Evolutionary conservation across 2,113 vertebrate species (phyloP), one percentile per base, ranked within the genome.

Genomic region (Trematomus loennbergii): DNA sequence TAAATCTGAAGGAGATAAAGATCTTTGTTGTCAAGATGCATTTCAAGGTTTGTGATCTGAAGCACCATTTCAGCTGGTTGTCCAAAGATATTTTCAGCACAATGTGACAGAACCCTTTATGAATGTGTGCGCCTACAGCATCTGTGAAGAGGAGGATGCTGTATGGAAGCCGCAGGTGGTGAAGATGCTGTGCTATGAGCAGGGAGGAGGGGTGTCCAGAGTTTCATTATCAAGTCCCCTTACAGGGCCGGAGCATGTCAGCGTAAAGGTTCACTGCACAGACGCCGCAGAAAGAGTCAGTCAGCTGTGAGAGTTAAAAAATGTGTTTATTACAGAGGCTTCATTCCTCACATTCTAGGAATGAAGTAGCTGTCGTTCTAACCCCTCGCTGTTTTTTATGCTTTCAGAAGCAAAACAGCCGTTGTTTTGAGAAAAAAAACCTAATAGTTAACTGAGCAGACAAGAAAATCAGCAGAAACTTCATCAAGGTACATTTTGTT

Each of bases 391-490:
- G 63, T 78, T 86, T 60, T 73, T 33, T 53, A 18, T 15, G 43
- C 63, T 71, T 62, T 13, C 59, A 49, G 59, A 40, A 20, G 74
- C 60, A 54, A 71, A 66, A 71, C 48, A 16, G 68, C 45, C 18
- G 43, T 67, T 82, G 55, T 66, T 86, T 70, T 61, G 46, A 59
- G 58, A 85, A 77, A 57, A 50, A 15, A 54, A 75, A 75, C 20
- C 59, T 75, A 43, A 60, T 79, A 55, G 58, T 79, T 75, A 60
- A 64, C 36, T 2, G 36, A 59, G 8, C 25, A 45, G 20, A 68
- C 20, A 53, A 79, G 29, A 57, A 63, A 50, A 46, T 33, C 3
- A 66, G 63, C 64, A 43, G 40, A 46, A 58, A 75, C 65, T 20
- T 54, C 12, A 63, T 45, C 29, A 49, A 58, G 45, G 40, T 9